Conservation (phyloP, 2,888 invertebrate genomes). For the Leucoma salicis region DNA sequence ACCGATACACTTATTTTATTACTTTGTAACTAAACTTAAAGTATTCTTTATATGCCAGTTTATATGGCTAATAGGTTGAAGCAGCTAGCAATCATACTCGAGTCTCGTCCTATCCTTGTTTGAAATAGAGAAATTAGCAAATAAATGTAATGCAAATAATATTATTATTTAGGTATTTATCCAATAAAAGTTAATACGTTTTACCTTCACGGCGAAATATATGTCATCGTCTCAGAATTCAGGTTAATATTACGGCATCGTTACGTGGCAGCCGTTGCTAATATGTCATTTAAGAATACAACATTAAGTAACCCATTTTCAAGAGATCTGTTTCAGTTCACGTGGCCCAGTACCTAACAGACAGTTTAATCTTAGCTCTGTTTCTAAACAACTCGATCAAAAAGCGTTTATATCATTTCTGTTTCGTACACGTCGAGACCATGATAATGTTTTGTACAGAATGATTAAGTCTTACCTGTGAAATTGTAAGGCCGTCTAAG, state of each 20-base stretch:
- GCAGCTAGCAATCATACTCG: too few relatives aligned
- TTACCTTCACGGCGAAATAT: too few relatives aligned
- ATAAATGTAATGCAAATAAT: too few relatives aligned
- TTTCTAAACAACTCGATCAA: constrained; percentile 14
- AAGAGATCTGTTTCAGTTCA: constrained; percentile 10
- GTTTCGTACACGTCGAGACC: not conserved
- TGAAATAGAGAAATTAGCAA: too few relatives aligned
- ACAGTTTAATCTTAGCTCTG: constrained; percentile 18
- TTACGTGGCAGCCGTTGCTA: constrained; percentile 10
- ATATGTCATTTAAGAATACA: constrained; percentile 13
- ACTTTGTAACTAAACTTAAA: too few relatives aligned
- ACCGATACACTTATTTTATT: too few relatives aligned
- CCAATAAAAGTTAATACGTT: too few relatives aligned
- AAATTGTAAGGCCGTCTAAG: not conserved
- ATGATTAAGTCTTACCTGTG: not conserved
- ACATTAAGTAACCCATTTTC: constrained; percentile 29
- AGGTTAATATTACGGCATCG: constrained; percentile 6
- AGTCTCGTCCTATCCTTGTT: too few relatives aligned
- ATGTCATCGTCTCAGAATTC: not conserved
- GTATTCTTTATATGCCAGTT: too few relatives aligned
- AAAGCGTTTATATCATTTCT: constrained; percentile 1
- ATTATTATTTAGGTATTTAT: too few relatives aligned
- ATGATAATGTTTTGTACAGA: not conserved
- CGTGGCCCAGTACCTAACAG: constrained; percentile 24
- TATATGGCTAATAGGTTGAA: too few relatives aligned